Evolutionary conservation across 2,888 invertebrate genomes (phyloP).

Genomic region (Oscheius onirici): DNA sequence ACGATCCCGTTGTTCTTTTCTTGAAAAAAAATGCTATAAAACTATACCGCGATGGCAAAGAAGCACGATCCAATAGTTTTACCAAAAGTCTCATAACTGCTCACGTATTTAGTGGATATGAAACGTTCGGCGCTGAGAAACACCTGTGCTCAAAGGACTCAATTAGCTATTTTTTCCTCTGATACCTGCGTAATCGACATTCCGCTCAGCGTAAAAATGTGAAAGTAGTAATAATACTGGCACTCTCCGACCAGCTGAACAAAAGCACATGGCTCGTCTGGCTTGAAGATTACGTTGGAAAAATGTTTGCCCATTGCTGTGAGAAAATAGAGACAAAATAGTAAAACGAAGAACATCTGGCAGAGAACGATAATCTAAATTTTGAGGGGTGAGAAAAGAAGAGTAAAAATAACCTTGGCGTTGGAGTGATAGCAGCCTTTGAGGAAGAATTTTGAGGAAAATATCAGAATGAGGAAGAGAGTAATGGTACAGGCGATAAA

Average conservation of each 20-base stretch:
- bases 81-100: conserved; percentile 10
- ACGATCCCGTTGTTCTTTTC: too few species aligned
- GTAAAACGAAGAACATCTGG: conserved; percentile 3
- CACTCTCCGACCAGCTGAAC: background rate
- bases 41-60: background rate
- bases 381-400: too few species aligned
- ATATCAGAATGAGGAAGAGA: too few species aligned
- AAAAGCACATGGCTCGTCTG: background rate
- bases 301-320: conserved; percentile 6
- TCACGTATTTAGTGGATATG: conserved; percentile 6
- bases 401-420: too few species aligned
- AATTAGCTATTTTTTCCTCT: too few species aligned
- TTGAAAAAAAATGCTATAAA: background rate
- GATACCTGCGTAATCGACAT: conserved; percentile 3
- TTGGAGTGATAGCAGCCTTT: too few species aligned
- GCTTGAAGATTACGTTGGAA: background rate
- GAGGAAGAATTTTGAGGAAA: too few species aligned
- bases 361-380: conserved; percentile 9
- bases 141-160: background rate
- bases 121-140: background rate
- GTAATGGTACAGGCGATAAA: too few species aligned
- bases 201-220: conserved; percentile 7
- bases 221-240: conserved; percentile 1
- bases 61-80: background rate
- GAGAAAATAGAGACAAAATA: conserved; percentile 5